Conservation (phyloP, 2,797 vertebrate genomes). For the Zalophus californianus region DNA sequence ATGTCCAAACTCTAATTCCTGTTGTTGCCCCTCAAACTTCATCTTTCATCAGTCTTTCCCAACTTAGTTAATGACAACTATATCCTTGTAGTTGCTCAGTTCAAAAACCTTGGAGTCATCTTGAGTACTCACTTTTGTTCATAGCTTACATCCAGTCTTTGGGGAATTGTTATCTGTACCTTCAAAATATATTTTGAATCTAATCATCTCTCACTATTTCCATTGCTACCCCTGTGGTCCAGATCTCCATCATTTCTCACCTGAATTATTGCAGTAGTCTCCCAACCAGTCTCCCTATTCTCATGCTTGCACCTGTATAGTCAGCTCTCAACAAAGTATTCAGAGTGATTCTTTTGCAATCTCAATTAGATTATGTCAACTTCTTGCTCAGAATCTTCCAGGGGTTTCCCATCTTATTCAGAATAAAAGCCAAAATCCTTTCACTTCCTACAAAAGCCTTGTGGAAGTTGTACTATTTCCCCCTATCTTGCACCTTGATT, state of each 20-base stretch:
- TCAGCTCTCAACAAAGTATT: not conserved
- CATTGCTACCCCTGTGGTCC: not conserved
- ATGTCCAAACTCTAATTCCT: not conserved
- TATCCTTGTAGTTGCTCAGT: not conserved
- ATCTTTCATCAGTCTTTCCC: not conserved
- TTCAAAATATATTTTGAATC: not conserved
- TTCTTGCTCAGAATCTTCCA: not conserved
- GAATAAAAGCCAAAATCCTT: not conserved
- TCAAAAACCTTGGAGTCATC: not conserved
- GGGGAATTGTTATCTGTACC: not conserved
- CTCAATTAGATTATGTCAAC: not conserved
- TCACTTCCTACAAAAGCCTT: not conserved
- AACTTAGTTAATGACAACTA: not conserved
- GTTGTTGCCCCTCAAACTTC: not conserved
- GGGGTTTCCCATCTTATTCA: not conserved
- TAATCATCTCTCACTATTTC: not conserved
- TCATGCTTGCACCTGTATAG: not conserved
- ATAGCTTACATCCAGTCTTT: not conserved
- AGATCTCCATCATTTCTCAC: not conserved
- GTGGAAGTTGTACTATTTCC: not conserved
- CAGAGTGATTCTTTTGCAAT: not conserved
- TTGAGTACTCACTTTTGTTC: not conserved
- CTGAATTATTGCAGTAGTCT: not conserved
- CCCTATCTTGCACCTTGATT: not conserved
- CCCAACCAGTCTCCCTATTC: not conserved